Percentiles rank a stretch among this genome's conserved stretches.
Conservation (phyloP, 1,140 invertebrate species). For the Drosophila neocordata region DNA sequence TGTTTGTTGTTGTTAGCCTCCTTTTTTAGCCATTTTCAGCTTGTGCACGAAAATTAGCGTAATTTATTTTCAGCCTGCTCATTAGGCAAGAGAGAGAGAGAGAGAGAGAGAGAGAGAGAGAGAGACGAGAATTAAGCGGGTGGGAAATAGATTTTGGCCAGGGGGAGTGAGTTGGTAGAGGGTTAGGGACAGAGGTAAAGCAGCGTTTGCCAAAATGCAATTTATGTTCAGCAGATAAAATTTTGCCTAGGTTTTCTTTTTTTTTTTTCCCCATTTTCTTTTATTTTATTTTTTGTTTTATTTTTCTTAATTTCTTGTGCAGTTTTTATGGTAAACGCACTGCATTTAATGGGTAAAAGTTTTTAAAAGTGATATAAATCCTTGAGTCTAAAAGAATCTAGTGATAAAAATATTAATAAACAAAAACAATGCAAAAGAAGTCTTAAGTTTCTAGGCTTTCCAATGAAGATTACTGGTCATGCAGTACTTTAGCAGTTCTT, state of each 20-base stretch:
- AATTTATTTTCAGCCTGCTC: conserved; percentile 70
- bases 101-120: conserved; percentile 15
- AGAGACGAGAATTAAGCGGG: conserved; percentile 12
- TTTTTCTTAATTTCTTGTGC: conserved; percentile 23
- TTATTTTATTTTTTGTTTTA: too few species aligned
- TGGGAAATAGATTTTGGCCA: conserved; percentile 2
- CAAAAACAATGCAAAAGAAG: background rate
- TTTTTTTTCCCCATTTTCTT: conserved; percentile 14
- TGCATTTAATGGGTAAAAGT: conserved; percentile 75
- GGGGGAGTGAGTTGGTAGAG: background rate
- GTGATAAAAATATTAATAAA: conserved; percentile 9
- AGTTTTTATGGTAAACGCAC: conserved; percentile 26
- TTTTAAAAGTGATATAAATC: conserved; percentile 21
- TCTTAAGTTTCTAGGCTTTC: background rate
- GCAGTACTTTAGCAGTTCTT: too few species aligned
- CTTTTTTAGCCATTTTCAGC: conserved; percentile 32
- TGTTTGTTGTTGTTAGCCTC: conserved; percentile 19
- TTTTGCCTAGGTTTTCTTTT: conserved; percentile 34
- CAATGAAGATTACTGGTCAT: too few species aligned
- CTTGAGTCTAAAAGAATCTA: background rate
- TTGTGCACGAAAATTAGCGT: conserved; percentile 64
- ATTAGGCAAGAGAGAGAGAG: conserved; percentile 43
- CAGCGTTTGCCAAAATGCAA: conserved; percentile 61
- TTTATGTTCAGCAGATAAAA: conserved; percentile 71
- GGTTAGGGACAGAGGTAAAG: background rate